Conservation (phyloP, 2,113 vertebrate genomes). For the Atrichornis clamosus region DNA sequence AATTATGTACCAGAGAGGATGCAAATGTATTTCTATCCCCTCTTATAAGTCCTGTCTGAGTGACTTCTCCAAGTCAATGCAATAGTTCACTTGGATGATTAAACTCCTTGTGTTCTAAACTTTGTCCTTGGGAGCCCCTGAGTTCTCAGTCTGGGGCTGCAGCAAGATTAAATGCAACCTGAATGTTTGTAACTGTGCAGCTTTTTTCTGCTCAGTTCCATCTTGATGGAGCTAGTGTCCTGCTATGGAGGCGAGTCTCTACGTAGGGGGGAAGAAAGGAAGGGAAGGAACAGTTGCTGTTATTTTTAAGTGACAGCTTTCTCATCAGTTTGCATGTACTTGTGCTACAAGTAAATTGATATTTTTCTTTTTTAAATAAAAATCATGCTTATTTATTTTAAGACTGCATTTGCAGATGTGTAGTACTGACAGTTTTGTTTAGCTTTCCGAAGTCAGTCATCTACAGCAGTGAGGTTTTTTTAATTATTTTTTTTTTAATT, state of each 20-base stretch:
- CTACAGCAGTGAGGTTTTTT: neutral
- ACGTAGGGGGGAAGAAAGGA: accelerated
- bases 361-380: neutral
- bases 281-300: neutral
- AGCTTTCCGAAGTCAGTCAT: neutral
- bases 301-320: constrained; percentile 14
- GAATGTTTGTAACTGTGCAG: neutral
- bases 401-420: neutral
- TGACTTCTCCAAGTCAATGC: constrained; percentile 31
- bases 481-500: neutral
- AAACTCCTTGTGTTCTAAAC: neutral
- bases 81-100: neutral
- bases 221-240: neutral
- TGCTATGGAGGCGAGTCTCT: neutral
- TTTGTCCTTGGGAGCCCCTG: neutral
- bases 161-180: neutral
- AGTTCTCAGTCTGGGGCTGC: neutral
- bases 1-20: neutral
- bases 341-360: neutral
- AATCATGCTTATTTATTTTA: neutral
- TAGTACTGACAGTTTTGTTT: neutral
- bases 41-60: neutral
- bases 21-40: neutral
- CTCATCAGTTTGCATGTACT: neutral
- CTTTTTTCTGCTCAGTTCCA: neutral